Evolutionary conservation across 2,797 vertebrate genomes (phyloP).

Genomic region (Cynodonichthys magdalenae): DNA sequence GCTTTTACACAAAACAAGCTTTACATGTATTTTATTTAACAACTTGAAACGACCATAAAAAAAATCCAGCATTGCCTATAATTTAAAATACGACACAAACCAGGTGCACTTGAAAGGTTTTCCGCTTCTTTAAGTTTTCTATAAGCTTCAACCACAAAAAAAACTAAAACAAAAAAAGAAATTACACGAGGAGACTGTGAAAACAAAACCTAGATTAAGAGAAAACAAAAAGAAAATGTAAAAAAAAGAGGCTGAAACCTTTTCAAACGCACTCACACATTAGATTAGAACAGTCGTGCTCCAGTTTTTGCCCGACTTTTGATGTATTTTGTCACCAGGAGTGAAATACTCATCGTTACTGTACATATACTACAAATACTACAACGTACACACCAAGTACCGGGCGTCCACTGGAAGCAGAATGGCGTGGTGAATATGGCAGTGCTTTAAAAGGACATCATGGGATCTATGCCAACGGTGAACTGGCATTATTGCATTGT

Average conservation of each 20-base stretch:
- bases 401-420: conserved; percentile 13
- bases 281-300: not conserved
- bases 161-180: not conserved
- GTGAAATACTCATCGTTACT: not conserved
- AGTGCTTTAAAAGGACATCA: conserved; percentile 27
- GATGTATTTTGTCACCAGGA: conserved; percentile 3
- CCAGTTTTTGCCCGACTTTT: conserved; percentile 22
- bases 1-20: conserved; percentile 3
- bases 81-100: conserved; percentile 21
- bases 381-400: conserved; percentile 1
- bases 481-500: conserved; percentile 52
- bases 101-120: not conserved
- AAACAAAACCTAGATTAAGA: not conserved
- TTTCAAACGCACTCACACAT: conserved; percentile 12
- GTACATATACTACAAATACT: conserved; percentile 13
- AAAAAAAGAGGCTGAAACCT: not conserved
- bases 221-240: not conserved
- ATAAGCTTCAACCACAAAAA: not conserved
- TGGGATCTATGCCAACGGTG: conserved; percentile 9
- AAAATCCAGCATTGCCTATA: conserved; percentile 51
- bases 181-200: not conserved
- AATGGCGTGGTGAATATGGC: not conserved
- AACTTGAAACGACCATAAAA: conserved; percentile 24
- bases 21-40: conserved; percentile 62
- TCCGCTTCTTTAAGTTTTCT: not conserved